These are phyloP conservation scores for Calephelis virginiensis DNA, from an alignment of 1,140 invertebrate species.

Conservation along the genomic window DNA sequence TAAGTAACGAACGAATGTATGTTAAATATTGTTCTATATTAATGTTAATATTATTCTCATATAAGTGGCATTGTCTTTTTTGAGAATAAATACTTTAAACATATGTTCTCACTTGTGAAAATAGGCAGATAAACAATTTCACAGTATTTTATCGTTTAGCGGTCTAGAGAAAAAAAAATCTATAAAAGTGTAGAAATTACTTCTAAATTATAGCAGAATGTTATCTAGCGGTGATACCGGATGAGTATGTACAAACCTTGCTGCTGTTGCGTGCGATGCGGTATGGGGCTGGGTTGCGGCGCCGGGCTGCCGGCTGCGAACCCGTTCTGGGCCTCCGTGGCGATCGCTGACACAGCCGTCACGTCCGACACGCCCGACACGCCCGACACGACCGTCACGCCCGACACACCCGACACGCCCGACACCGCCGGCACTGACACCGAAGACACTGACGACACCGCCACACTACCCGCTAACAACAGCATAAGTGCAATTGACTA, in stretches of 20 bases:
- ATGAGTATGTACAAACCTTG: slow-evolving; percentile 47
- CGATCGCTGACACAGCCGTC: slow-evolving; percentile 43
- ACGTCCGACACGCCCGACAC: slow-evolving; percentile 39
- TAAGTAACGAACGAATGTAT: no score
- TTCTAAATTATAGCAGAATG: no score
- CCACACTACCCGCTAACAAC: slow-evolving; percentile 37
- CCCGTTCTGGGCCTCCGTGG: slow-evolving; percentile 47
- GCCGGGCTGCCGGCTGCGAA: slow-evolving; percentile 52
- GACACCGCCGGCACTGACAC: slow-evolving; percentile 36
- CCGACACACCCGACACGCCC: slow-evolving; percentile 35
- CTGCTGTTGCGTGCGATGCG: slow-evolving; percentile 68
- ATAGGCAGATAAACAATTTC: no score
- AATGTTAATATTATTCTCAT: no score
- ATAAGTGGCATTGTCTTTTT: no score
- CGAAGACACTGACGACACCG: slow-evolving; percentile 38
- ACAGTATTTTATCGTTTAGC: no score
- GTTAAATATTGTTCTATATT: no score
- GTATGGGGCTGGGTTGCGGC: slow-evolving; percentile 56
- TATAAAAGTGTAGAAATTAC: no score
- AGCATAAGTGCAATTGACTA: background rate
- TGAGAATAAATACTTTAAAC: no score
- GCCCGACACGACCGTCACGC: slow-evolving; percentile 41
- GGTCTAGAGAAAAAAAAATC: no score
- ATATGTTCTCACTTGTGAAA: no score
- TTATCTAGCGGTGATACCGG: no score